Base-by-base conservation (phyloP, 2,888 invertebrate genomes). In the Agrochola litura region DNA sequence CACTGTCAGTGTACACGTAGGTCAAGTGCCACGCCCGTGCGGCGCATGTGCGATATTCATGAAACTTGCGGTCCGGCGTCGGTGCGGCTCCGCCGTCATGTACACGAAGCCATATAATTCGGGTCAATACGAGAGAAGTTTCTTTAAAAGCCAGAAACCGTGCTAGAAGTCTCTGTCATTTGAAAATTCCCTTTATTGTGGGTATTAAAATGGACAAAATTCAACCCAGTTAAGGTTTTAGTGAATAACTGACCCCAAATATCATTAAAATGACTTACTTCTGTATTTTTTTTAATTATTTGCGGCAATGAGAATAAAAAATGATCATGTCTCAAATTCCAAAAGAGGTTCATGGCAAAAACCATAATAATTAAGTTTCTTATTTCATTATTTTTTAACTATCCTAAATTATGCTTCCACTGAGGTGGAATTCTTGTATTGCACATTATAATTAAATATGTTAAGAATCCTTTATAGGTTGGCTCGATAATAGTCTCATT, bases 401-500 rank as follows among this genome's bases (percentile, higher is more conserved):
- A 73, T 19, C n/a, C 76, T 81, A 85, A 19, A 63, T 66, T 58
- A 69, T 70, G 72, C 41, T 52, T 73, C 76, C 85, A 81, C 82
- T 80, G 84, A 84, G 82, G 37, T 61, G 70, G 58, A 49, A 52
- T 60, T 52, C 6, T 37, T 41, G 25, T 76, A 79, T 84, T 73
- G 68, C 79, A 79, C 49, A 46, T 37, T 61, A 58, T 16, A 22
- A 30, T 37, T 16, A 74, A 58, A 25, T 30, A 49, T n/a, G 12
- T 60, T 6, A 25, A 19, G 12, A 73, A 52, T 46, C 0, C 16
- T 49, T n/a, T 56, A 56, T 43, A 43, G 2, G 30, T 41, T 64
- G 30, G 30, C 52, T 71, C n/a, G 37, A 46, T 58, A 37, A 19
- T 22, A 22, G 19, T 43, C 22, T n/a, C 6, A 41, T 46, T 9